Conservation (phyloP, 2,797 vertebrate genomes). For the Cossypha niveicapilla region DNA sequence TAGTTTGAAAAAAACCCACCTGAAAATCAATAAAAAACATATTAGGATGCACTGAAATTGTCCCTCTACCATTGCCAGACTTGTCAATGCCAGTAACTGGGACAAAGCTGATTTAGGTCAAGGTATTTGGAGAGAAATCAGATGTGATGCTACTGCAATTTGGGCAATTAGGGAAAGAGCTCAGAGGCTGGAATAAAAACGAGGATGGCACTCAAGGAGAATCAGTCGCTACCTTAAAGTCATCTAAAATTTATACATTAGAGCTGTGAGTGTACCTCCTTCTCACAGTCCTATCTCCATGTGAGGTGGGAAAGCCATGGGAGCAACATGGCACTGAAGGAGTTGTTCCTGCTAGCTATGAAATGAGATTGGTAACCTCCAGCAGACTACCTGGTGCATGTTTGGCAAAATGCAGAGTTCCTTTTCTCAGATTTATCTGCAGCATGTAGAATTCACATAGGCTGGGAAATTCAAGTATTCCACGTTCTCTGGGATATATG, state of each 20-base stretch:
- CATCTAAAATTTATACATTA: background rate
- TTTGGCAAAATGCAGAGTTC: background rate
- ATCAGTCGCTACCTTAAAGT: background rate
- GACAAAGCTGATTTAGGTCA: slow-evolving; percentile 25
- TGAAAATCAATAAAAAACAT: background rate
- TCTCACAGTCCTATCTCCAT: background rate
- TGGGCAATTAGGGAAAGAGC: slow-evolving; percentile 1
- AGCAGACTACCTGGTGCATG: background rate
- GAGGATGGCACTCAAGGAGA: background rate
- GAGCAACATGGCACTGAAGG: background rate
- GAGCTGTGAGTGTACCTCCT: background rate
- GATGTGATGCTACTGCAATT: background rate
- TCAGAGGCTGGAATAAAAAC: background rate
- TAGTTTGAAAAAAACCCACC: background rate
- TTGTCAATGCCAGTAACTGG: background rate
- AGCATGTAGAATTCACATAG: background rate
- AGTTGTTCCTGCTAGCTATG: background rate
- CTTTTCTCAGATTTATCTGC: background rate
- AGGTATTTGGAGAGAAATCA: slow-evolving; percentile 11
- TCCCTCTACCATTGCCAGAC: background rate
- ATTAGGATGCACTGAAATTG: background rate
- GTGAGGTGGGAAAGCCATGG: background rate
- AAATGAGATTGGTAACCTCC: background rate
- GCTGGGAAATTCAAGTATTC: background rate
- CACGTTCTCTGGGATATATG: background rate